Evolutionary conservation across 2,888 invertebrate species (phyloP).

Genomic region (Caenorhabditis wallacei): DNA sequence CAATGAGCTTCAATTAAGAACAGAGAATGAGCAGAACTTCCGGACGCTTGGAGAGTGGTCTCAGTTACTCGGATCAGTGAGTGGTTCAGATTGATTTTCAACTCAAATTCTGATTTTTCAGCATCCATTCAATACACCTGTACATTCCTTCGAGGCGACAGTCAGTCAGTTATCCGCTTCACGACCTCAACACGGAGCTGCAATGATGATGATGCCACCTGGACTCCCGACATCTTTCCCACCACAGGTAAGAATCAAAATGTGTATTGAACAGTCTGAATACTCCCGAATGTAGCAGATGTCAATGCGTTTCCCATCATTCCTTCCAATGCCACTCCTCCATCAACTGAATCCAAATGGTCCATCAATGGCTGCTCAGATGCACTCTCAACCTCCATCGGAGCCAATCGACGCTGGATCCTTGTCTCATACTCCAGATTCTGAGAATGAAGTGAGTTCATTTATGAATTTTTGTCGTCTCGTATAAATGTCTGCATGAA

Average conservation of each 20-base stretch:
- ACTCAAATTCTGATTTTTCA: slow-evolving; percentile 35
- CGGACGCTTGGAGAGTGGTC: slow-evolving; percentile 69
- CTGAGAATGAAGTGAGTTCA: slow-evolving; percentile 65
- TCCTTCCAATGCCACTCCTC: slow-evolving; percentile 55
- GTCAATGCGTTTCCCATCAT: slow-evolving; percentile 48
- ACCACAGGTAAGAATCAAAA: slow-evolving; percentile 43
- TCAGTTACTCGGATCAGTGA: slow-evolving; percentile 50
- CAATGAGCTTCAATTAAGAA: slow-evolving; percentile 90
- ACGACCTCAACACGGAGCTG: slow-evolving; percentile 11
- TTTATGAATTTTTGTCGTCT: slow-evolving; percentile 4
- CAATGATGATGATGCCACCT: slow-evolving; percentile 65
- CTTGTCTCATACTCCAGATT: slow-evolving; percentile 69
- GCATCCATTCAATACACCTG: slow-evolving; percentile 53
- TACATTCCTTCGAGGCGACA: slow-evolving; percentile 46
- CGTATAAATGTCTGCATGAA: not conserved
- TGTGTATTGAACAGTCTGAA: not conserved
- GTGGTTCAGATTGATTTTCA: too few species aligned
- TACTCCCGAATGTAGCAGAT: slow-evolving; percentile 28
- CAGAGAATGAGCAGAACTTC: slow-evolving; percentile 87
- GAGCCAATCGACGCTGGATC: slow-evolving; percentile 68
- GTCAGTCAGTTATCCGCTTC: slow-evolving; percentile 18
- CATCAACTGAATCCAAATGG: slow-evolving; percentile 40
- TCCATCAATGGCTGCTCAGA: slow-evolving; percentile 1
- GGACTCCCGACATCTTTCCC: slow-evolving; percentile 47
- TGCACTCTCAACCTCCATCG: slow-evolving; percentile 69